Evolutionary conservation across 53 echinoderm and acorn worm genomes (phyloP).

Genomic region (Pentamera pediparva): DNA sequence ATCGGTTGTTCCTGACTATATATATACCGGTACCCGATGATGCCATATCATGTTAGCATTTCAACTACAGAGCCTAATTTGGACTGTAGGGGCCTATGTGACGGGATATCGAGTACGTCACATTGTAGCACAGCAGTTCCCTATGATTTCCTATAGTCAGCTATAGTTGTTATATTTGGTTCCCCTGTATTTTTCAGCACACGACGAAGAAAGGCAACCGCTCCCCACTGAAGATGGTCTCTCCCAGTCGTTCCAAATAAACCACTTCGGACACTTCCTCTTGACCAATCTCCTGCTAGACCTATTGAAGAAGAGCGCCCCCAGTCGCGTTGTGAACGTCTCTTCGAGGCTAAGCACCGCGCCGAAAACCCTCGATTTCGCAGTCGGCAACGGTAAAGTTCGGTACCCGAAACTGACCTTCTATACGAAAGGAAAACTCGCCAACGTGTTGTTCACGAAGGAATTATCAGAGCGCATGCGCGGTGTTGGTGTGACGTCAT

Average conservation of each 20-base stretch:
- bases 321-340: conserved; percentile 75
- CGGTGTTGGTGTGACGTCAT: conserved; percentile 56
- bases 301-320: conserved; percentile 69
- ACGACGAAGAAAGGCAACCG: conserved; percentile 1
- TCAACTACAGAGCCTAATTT: too few species aligned
- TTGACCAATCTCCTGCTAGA: conserved; percentile 75
- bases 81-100: too few species aligned
- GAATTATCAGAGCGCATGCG: conserved; percentile 61
- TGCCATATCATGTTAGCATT: too few species aligned
- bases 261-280: conserved; percentile 87
- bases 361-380: conserved; percentile 22
- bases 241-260: conserved; percentile 55
- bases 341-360: conserved; percentile 53
- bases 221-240: conserved; percentile 57
- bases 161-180: too few species aligned
- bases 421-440: conserved; percentile 67
- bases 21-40: too few species aligned
- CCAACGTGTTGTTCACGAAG: conserved; percentile 67
- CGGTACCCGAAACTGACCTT: conserved; percentile 37
- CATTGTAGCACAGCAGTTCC: too few species aligned
- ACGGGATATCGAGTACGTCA: too few species aligned
- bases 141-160: too few species aligned
- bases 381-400: conserved; percentile 23
- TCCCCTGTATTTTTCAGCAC: too few species aligned
- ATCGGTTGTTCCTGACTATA: too few species aligned